Base-by-base conservation (phyloP, 2,888 invertebrate species). In the Drosophila infuscata region DNA sequence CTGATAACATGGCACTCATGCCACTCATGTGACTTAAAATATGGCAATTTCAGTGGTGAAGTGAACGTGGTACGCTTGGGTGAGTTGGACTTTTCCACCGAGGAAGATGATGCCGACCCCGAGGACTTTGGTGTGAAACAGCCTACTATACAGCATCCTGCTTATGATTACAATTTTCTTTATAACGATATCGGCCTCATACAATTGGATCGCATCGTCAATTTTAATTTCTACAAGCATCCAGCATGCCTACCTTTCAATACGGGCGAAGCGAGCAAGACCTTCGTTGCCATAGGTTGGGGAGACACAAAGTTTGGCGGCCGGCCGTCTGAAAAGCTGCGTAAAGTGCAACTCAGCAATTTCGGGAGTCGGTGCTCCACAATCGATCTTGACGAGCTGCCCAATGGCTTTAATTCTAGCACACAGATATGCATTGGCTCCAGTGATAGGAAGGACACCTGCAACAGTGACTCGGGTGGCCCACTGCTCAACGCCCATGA, bases 151-250 rank as follows among this genome's bases (percentile, higher is more conserved):
- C 81, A 90, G 33, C 94, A 94, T 86, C 93, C 93, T 0, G 78
- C 90, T 3, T 94, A 93, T 81, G 86, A 80, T 2, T 29, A 89
- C 3, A 77, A 91, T 2, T 83, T 92, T 0, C 86, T 93, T 33
- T 94, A 94, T 84, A 93, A 95, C 82, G 95, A 95, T 83, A 94
- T 95, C 29, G 95, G 94, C 1, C 83, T 95, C 9, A 79, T 95
- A 12, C 90, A 92, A 68, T 82, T 95, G 41, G 90, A 91, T 15
- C 79, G 87, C 0, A 79, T 83, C 0, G 93, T 93, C 0, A 78
- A 73, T 7, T 93, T 94, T 61, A 92, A 82, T 56, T 89, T 89
- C 2, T 93, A 92, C 74, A 92, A 94, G 29, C 89, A 93, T 61
- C 94, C 94, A 0, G 93, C 94, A 3, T 94, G 94, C 71, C 83